These are phyloP conservation scores for Nephrocerus scutellatus DNA, from an alignment of 2,888 invertebrate species.

Conservation along the genomic window DNA sequence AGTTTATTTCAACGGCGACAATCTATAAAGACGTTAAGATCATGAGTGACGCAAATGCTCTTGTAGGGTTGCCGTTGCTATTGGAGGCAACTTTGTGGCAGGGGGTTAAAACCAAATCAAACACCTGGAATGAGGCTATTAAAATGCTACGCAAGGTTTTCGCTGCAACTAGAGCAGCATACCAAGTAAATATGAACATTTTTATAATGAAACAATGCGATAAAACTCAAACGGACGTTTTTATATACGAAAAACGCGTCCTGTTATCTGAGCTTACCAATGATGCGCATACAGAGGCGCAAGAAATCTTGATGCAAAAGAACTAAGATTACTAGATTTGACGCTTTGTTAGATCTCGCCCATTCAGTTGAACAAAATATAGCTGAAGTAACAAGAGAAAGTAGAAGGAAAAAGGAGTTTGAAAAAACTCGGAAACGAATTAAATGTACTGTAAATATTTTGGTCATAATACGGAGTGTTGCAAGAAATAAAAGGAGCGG, in stretches of 20 bases:
- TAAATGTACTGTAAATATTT: too few relatives aligned
- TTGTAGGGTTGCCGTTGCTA: conserved; percentile 1
- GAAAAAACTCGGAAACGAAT: too few relatives aligned
- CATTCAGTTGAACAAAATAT: not conserved
- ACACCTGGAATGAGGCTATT: conserved; percentile 6
- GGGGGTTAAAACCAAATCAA: conserved; percentile 6
- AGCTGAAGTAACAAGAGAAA: too few relatives aligned
- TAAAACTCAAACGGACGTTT: conserved; percentile 5
- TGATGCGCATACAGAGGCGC: not conserved
- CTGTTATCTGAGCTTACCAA: conserved; percentile 3
- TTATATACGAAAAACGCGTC: conserved; percentile 7
- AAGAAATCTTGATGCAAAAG: conserved; percentile 5
- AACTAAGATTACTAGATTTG: conserved; percentile 2
- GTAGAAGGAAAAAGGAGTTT: too few relatives aligned
- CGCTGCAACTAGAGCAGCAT: conserved; percentile 5
- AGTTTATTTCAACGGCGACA: conserved; percentile 1
- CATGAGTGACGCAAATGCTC: too few relatives aligned
- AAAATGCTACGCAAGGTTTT: conserved; percentile 4
- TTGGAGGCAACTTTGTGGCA: conserved; percentile 3
- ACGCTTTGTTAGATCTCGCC: conserved; percentile 1
- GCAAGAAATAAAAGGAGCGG: too few relatives aligned
- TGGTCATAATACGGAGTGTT: too few relatives aligned
- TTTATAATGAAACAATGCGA: conserved; percentile 3
- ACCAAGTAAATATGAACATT: conserved; percentile 4
- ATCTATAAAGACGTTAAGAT: conserved; percentile 5